These are phyloP conservation scores for Oscheius sp. DNA, from an alignment of 2,888 invertebrate species.

Conservation along the genomic window DNA sequence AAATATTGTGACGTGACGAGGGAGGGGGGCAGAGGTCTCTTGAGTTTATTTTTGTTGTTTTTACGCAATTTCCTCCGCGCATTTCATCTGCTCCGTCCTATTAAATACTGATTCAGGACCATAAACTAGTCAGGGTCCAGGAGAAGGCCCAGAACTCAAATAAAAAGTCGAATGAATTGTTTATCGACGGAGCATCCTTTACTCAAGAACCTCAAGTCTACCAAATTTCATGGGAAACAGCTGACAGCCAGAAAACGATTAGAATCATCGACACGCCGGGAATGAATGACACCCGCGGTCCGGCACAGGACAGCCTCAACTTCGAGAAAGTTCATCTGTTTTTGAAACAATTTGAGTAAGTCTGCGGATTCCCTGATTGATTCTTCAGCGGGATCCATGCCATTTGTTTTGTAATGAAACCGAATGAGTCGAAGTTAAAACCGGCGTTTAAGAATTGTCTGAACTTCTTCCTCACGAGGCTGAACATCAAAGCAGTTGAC, in stretches of 20 bases:
- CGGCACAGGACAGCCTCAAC: not conserved
- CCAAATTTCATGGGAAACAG: not conserved
- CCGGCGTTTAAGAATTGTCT: slow-evolving; percentile 50
- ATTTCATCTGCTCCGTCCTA: too few relatives aligned
- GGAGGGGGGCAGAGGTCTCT: too few relatives aligned
- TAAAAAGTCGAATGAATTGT: not conserved
- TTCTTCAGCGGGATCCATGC: slow-evolving; percentile 34
- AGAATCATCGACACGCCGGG: slow-evolving; percentile 18
- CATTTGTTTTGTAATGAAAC: slow-evolving; percentile 43
- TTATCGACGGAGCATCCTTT: not conserved
- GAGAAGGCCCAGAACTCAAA: too few relatives aligned
- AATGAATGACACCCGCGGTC: slow-evolving; percentile 5
- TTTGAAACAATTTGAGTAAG: not conserved
- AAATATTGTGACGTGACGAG: not conserved
- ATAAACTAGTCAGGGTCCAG: too few relatives aligned
- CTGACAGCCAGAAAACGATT: not conserved
- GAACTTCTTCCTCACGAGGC: slow-evolving; percentile 44
- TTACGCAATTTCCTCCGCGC: too few relatives aligned
- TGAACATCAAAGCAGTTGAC: slow-evolving; percentile 45
- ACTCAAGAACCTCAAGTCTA: not conserved
- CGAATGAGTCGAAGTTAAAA: slow-evolving; percentile 40
- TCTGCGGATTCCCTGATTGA: not conserved
- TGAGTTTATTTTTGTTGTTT: too few relatives aligned
- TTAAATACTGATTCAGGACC: too few relatives aligned
- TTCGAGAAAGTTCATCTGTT: not conserved